Evolutionary conservation across 2,113 vertebrate genomes (phyloP), one percentile per base, ranked within the genome.

Genomic region (Australoheros scitulus): DNA sequence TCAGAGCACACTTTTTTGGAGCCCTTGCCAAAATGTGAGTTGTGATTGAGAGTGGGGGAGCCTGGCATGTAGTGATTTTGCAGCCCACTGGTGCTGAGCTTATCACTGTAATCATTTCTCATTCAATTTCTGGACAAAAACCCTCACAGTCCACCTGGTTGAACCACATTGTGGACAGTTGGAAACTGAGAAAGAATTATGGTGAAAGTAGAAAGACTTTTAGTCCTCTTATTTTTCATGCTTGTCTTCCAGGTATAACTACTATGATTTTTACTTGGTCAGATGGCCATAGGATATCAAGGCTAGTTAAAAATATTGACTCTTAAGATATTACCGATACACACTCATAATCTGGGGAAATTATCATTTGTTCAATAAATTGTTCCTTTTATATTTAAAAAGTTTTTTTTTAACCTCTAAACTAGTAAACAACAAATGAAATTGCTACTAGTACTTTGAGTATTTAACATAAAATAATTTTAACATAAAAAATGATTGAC

Each of bases 61-160:
- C 65, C 57, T 64, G 79, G 83, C 80, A 84, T 83, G 74, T 56
- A 58, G 89, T 91, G 87, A 88, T 93, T 94, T 91, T 59, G 56
- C 77, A 85, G 86, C 86, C 86, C 78, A 70, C 78, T 84, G 77
- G 64, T 82, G 89, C 80, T 76, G 81, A 90, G 88, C 90, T 85
- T 85, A 90, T 92, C 91, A 87, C 89, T 84, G 81, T 94, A 89
- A 94, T 93, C 86, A 92, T 93, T 90, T 89, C 81, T 86, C 87
- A 90, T 91, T 90, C 88, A 90, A 81, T 91, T 86, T 89, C 80
- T 84, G 81, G 64, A 91, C 92, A 92, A 91, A 89, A 88, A 80
- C 89, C 80, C 74, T 85, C 61, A 52, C 11, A 50, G 82, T 88
- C 74, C 87, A 87, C 79, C 79, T 85, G 77, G 85, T 52, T 83